Base-by-base conservation (phyloP, 30 jellyfish, hydroid and myxozoan species). In the Aurelia aurita region DNA sequence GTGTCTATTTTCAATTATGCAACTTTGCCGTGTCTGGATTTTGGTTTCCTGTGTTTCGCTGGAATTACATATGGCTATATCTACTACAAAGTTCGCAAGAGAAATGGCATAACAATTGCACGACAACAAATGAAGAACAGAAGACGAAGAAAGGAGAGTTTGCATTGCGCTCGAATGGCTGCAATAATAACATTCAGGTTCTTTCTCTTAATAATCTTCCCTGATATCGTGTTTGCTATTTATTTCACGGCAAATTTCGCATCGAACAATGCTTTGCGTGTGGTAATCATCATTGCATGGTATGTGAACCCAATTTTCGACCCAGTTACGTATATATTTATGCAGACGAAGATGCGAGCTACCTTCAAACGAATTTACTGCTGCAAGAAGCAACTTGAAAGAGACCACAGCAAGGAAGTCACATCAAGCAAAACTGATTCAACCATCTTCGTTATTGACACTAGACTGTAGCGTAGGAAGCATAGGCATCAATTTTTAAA, bases 181-280 rank as follows among this genome's bases (percentile, higher is more conserved):
- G 81, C 81, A 1, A 39, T 69, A 5, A 69, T 69, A 31, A 69
- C 47, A 18, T 35, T 69, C 21, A 35, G 81, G 65, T 69, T 69
- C 68, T 69, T 69, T 47, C 65, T 69, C 0, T 26, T 69, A 26
- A 43, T 69, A 8, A 32, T 43, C 49, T 25, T 69, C 5, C 81
- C 81, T 23, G 81, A 69, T 22, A 69, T 69, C 19, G 28, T 69
- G 18, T 69, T 69, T 26, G 81, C 81, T 60, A 32, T 69, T 21
- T 32, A 69, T 47, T 69, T 69, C 32, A 32, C 81, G 81, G 47
- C 22, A 15, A 69, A 39, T 44, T 69, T 69, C 35, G 81, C 66
- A 7, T 69, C 67, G 58, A 69, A 44, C 35, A 69, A 22, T 47
- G 34, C 27, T 39, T 35, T 69, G 65, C 64, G 81, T 20, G 34